Evolutionary conservation across 2,888 invertebrate species (phyloP).

Genomic region (Adineta ricciae): DNA sequence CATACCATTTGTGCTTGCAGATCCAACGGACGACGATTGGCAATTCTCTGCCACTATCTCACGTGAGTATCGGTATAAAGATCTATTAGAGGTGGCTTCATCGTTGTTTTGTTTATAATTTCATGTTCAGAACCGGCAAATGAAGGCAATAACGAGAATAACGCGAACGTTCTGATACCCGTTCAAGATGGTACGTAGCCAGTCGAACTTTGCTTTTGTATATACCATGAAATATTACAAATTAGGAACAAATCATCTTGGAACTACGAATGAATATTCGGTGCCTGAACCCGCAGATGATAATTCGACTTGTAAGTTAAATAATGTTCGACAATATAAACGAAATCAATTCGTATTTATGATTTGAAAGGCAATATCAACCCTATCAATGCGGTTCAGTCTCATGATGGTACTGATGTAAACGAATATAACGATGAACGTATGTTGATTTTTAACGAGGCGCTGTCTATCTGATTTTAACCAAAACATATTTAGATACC

Average conservation of each 20-base stretch:
- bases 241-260: not conserved
- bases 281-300: not conserved
- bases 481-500: too few relatives aligned
- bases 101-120: not conserved
- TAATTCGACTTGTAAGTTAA: not conserved
- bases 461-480: too few relatives aligned
- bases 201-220: not conserved
- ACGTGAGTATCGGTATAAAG: not conserved
- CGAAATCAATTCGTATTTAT: not conserved
- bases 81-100: not conserved
- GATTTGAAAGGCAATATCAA: not conserved
- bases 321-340: not conserved
- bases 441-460: not conserved
- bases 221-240: not conserved
- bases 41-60: not conserved
- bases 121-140: not conserved
- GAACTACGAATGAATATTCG: not conserved
- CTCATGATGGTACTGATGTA: not conserved
- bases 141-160: too few relatives aligned
- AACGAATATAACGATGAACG: not conserved
- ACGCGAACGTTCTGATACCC: too few relatives aligned
- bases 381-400: not conserved
- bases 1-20: not conserved
- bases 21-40: not conserved
- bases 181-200: not conserved